These are phyloP conservation scores for Pollachius pollachius DNA, from an alignment of 2,113 vertebrate species.

Conservation along the genomic window DNA sequence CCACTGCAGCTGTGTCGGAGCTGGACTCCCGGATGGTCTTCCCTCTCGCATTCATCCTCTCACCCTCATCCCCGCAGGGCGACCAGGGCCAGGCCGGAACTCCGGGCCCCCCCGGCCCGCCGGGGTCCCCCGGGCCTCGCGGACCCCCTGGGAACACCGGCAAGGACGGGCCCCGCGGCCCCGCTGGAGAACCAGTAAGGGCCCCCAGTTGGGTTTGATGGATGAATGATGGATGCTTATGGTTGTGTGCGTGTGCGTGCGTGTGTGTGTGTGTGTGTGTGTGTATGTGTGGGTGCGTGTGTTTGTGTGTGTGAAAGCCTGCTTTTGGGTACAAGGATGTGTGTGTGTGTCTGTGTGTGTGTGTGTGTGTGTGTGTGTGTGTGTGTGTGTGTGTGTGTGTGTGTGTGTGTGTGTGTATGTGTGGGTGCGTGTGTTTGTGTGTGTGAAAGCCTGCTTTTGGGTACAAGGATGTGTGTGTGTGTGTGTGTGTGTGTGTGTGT, in stretches of 20 bases:
- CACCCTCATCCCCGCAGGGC: slow-evolving; percentile 71
- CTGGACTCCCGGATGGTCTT: neutral
- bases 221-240: slow-evolving; percentile 5
- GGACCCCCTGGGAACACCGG: slow-evolving; percentile 92
- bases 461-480: no score
- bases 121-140: slow-evolving; percentile 85
- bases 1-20: neutral
- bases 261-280: neutral
- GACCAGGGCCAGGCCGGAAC: slow-evolving; percentile 88
- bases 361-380: neutral
- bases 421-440: neutral
- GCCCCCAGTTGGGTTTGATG: neutral
- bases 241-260: neutral
- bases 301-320: no score
- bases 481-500: no score
- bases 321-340: no score
- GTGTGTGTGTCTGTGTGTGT: neutral
- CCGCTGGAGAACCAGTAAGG: slow-evolving; percentile 83
- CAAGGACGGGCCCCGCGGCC: slow-evolving; percentile 88
- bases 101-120: slow-evolving; percentile 84
- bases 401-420: neutral
- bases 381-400: neutral
- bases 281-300: neutral
- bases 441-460: no score
- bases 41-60: neutral